Evolutionary conservation across 1,140 invertebrate genomes (phyloP).

Genomic region (Nixonia krombeini): DNA sequence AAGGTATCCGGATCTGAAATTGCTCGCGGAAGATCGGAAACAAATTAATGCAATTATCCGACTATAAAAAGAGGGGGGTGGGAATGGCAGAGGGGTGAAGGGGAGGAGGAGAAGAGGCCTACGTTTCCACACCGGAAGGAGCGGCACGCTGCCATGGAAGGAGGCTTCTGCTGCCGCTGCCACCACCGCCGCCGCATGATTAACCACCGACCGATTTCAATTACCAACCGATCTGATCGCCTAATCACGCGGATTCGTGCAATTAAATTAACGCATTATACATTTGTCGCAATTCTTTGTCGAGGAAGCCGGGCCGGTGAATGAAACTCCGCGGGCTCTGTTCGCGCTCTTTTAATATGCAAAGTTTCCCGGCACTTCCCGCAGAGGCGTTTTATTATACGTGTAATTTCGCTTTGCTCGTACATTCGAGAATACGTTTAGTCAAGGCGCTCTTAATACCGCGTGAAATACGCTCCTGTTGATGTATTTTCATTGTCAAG

Average conservation of each 20-base stretch:
- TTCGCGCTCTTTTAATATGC: constrained; percentile 68
- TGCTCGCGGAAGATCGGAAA: constrained; percentile 53
- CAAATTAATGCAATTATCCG: constrained; percentile 63
- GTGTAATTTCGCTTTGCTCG: too few relatives aligned
- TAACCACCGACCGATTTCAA: constrained; percentile 32
- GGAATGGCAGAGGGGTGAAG: not conserved
- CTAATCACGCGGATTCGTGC: constrained; percentile 33
- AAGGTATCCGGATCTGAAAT: constrained; percentile 51
- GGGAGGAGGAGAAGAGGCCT: constrained; percentile 15
- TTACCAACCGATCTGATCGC: constrained; percentile 39
- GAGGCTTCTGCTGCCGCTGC: not conserved
- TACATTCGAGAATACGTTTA: too few relatives aligned
- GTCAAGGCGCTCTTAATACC: too few relatives aligned
- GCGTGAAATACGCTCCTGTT: too few relatives aligned
- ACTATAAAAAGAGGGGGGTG: not conserved
- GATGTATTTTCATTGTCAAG: too few relatives aligned
- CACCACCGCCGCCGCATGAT: too few relatives aligned
- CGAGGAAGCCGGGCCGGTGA: constrained; percentile 12
- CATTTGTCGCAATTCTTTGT: constrained; percentile 26
- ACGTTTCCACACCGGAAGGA: constrained; percentile 4
- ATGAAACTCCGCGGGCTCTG: constrained; percentile 41
- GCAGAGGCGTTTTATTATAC: constrained; percentile 16
- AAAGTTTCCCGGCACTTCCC: constrained; percentile 51
- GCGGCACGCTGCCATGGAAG: not conserved
- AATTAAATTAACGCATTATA: constrained; percentile 48